Conservation (phyloP, 2,797 vertebrate genomes). For the Rhabdomys pumilio region DNA sequence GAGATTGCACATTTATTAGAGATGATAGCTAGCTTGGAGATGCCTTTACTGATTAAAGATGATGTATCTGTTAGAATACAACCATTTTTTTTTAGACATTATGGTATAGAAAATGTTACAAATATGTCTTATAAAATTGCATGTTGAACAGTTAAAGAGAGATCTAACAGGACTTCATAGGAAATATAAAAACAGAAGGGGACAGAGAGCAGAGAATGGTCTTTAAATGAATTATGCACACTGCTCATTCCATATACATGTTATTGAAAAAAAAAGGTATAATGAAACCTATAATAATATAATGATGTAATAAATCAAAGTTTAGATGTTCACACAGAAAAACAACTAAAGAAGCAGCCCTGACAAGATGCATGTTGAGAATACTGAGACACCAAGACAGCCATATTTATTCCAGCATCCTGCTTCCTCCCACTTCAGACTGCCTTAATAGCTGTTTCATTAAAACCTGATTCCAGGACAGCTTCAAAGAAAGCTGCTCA, state of each 20-base stretch:
- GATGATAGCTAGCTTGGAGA: background rate
- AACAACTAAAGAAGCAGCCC: background rate
- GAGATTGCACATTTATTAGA: background rate
- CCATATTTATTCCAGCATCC: background rate
- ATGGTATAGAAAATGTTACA: background rate
- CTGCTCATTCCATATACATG: no score
- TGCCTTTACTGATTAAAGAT: background rate
- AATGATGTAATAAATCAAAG: no score
- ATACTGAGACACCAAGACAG: background rate
- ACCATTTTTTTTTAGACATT: background rate
- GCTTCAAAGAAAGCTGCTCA: no score
- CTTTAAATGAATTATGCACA: no score
- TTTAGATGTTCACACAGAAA: background rate
- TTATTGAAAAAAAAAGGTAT: no score
- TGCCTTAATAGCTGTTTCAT: no score
- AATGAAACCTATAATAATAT: no score
- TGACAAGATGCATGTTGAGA: background rate
- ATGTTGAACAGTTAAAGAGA: background rate
- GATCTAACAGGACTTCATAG: background rate
- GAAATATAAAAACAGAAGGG: background rate
- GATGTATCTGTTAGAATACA: no score
- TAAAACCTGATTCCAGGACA: no score
- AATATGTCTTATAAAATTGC: background rate
- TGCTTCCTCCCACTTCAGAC: no score
- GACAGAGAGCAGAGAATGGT: no score